These are phyloP conservation scores for Drosophila micromelanica DNA, from an alignment of 1,140 invertebrate species.

Conservation along the genomic window DNA sequence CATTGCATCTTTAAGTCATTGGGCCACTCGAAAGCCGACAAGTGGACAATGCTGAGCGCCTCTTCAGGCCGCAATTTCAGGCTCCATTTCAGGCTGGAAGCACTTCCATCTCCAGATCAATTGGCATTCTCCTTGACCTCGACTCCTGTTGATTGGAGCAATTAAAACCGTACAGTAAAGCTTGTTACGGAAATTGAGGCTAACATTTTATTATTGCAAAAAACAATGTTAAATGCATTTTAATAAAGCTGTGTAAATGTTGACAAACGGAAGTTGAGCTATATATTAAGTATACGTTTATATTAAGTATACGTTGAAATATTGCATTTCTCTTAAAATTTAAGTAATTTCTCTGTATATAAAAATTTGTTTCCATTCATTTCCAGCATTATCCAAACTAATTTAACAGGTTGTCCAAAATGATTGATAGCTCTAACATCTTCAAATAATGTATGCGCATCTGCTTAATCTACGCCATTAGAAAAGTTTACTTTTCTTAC, in stretches of 20 bases:
- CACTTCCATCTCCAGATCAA: conserved; percentile 12
- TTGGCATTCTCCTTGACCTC: conserved; percentile 4
- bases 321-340: too few relatives aligned
- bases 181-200: background rate
- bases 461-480: too few relatives aligned
- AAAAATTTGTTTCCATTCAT: too few relatives aligned
- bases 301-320: too few relatives aligned
- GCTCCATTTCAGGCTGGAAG: conserved; percentile 33
- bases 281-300: too few relatives aligned
- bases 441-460: too few relatives aligned
- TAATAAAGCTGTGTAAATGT: background rate
- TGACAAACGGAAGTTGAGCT: background rate
- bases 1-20: conserved; percentile 38
- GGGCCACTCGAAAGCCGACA: conserved; percentile 30
- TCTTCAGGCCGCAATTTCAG: conserved; percentile 36
- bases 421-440: too few relatives aligned
- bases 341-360: too few relatives aligned
- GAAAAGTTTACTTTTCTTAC: too few relatives aligned
- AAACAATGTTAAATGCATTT: conserved; percentile 10
- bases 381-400: too few relatives aligned
- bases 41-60: conserved; percentile 12
- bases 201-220: conserved; percentile 1
- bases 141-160: conserved; percentile 37
- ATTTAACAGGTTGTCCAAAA: too few relatives aligned
- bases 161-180: conserved; percentile 41